These are phyloP conservation scores for Xiphorhynchus elegans DNA, from an alignment of 2,113 vertebrate genomes.

Conservation along the genomic window DNA sequence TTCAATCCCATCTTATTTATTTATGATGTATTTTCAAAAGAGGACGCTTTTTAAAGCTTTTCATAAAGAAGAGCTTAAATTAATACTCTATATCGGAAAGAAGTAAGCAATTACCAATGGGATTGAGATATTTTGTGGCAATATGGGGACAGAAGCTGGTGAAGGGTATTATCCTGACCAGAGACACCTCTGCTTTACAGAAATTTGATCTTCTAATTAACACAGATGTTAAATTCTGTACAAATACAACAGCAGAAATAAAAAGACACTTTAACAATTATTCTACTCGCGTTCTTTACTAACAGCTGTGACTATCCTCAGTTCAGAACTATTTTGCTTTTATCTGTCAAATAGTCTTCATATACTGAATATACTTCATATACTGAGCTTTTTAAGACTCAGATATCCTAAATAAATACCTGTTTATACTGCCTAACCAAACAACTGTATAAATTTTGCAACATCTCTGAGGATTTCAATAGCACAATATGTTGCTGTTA, in stretches of 20 bases:
- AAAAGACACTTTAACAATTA: neutral
- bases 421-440: conserved; percentile 23
- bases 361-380: neutral
- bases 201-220: conserved; percentile 8
- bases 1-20: conserved; percentile 49
- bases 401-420: neutral
- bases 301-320: neutral
- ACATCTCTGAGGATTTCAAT: neutral
- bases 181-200: neutral
- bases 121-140: conserved; percentile 2
- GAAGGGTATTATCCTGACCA: neutral
- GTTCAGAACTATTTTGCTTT: neutral
- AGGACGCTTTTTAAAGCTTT: conserved; percentile 49
- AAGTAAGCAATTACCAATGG: conserved; percentile 2
- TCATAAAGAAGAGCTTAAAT: conserved; percentile 53
- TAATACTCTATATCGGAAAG: neutral
- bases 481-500: neutral
- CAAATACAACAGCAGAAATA: neutral
- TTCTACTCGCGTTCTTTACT: neutral
- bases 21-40: conserved; percentile 34
- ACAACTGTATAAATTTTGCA: conserved; percentile 1
- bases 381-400: neutral
- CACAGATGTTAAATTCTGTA: neutral
- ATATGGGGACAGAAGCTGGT: neutral
- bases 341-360: neutral